Evolutionary conservation across 2,797 vertebrate genomes (phyloP), one percentile per base, ranked within the genome.

Genomic region (Enteromius mattozi): DNA sequence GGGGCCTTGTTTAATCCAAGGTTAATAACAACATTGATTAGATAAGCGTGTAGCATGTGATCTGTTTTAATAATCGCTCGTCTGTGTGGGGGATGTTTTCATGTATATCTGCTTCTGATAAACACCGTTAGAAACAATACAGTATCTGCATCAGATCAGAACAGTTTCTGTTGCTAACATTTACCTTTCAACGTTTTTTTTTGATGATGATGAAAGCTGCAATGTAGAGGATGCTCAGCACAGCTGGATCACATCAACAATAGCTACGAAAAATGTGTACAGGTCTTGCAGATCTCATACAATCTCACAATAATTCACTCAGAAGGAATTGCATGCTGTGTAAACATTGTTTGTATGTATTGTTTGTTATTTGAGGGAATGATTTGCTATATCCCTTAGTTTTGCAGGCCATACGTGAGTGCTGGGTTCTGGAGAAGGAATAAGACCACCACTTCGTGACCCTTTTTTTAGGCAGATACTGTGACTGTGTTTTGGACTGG

Each of bases 1-100:
- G 16, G 37, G 54, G 35, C 21, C 35, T 17, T 61, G 21, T 61
- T 77, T 40, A 77, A 77, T 77, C 13, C 75, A 77, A 59, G 33
- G 35, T 56, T 61, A 77, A 77, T 59, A 16, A 59, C 40, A n/a
- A 42, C 75, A 77, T 77, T 17, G 75, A 77, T 77, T 61, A 40
- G 12, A 37, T 59, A 24, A 27, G 75, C 0, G 14, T 4, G 2
- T 42, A 40, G 13, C 33, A 24, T 77, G 33, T 61, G 54, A 37
- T 21, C 35, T 27, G 13, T 24, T 77, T 42, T 77, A 40, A 27
- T 24, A 42, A 37, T 30, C 9, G 14, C 10, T 27, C 30, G 27
- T 65, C 5, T 30, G 27, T 65, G 14, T 33, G 61, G 4, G 24
- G 6, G 61, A 65, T 9, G 17, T 21, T 74, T 16, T 24, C 45